phyloP scores from a whole-genome alignment of 2,797 vertebrate genomes.

The Sebastes minor region DNA sequence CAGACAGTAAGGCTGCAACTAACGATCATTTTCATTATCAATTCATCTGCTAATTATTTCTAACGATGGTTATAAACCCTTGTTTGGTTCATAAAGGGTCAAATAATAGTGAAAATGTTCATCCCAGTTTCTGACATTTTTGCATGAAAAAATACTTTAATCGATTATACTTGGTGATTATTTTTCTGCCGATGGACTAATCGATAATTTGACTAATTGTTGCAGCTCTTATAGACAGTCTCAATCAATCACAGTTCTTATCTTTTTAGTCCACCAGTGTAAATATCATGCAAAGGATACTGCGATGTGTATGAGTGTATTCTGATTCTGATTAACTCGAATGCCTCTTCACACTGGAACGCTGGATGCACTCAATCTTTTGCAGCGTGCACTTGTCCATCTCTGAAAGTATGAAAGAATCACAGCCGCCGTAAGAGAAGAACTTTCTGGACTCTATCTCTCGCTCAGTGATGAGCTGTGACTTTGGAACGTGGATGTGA shows the following conservation, averaged over 20 bases:
- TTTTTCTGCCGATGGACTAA: neutral
- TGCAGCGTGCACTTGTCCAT: neutral
- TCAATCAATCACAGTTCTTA: too few species aligned
- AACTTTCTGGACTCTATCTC: slow-evolving; percentile 33
- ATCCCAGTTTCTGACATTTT: neutral
- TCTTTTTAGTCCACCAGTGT: too few species aligned
- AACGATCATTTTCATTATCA: neutral
- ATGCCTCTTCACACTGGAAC: neutral
- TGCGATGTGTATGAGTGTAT: neutral
- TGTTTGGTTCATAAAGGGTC: neutral
- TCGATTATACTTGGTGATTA: neutral
- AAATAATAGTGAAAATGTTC: neutral
- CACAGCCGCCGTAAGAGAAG: neutral
- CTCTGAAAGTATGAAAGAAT: neutral
- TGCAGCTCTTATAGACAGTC: neutral
- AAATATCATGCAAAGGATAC: too few species aligned
- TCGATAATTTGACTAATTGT: neutral
- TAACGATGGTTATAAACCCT: too few species aligned
- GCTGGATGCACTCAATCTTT: neutral
- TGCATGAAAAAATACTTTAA: too few species aligned
- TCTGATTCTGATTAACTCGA: neutral
- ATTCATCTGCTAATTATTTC: neutral
- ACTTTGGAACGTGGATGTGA: slow-evolving; percentile 43
- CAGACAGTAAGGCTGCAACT: neutral
- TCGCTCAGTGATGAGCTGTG: slow-evolving; percentile 41